Evolutionary conservation across 2,797 vertebrate genomes (phyloP).

Genomic region (Lindbergichthys nudifrons): DNA sequence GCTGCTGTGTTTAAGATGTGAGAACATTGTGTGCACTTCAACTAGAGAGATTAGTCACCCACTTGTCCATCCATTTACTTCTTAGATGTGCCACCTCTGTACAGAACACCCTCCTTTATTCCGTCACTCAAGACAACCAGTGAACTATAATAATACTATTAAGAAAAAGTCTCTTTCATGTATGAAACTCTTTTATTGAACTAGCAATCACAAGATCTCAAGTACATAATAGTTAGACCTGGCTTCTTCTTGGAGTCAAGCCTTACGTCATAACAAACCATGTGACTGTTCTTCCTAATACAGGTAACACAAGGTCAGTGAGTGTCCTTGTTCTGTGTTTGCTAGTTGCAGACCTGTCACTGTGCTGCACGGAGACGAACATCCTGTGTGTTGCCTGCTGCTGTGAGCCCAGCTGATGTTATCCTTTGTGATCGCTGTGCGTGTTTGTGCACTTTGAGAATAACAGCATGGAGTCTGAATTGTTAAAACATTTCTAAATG

Average conservation of each 20-base stretch:
- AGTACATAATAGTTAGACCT: neutral
- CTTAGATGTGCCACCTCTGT: constrained; percentile 17
- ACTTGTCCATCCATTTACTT: constrained; percentile 27
- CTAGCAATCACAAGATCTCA: neutral
- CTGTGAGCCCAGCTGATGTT: constrained; percentile 31
- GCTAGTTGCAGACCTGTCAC: constrained; percentile 30
- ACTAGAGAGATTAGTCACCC: constrained; percentile 41
- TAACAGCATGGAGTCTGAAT: constrained; percentile 55
- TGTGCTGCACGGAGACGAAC: constrained; percentile 62
- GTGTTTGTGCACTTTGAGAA: constrained; percentile 51
- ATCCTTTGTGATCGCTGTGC: constrained; percentile 31
- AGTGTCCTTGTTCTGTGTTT: constrained; percentile 39
- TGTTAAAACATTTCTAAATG: constrained; percentile 10
- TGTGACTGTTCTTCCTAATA: constrained; percentile 8
- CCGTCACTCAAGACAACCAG: neutral
- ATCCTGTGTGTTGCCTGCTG: constrained; percentile 54
- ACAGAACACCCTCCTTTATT: constrained; percentile 13
- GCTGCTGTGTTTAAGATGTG: constrained; percentile 25
- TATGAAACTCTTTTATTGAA: constrained; percentile 12
- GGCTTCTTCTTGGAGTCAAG: constrained; percentile 1
- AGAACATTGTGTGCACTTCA: constrained; percentile 37
- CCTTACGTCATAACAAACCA: constrained; percentile 9
- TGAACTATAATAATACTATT: neutral
- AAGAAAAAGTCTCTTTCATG: neutral
- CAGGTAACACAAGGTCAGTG: constrained; percentile 25